These are phyloP conservation scores for Falco rusticolus DNA, from an alignment of 2,797 vertebrate species.

Conservation along the genomic window DNA sequence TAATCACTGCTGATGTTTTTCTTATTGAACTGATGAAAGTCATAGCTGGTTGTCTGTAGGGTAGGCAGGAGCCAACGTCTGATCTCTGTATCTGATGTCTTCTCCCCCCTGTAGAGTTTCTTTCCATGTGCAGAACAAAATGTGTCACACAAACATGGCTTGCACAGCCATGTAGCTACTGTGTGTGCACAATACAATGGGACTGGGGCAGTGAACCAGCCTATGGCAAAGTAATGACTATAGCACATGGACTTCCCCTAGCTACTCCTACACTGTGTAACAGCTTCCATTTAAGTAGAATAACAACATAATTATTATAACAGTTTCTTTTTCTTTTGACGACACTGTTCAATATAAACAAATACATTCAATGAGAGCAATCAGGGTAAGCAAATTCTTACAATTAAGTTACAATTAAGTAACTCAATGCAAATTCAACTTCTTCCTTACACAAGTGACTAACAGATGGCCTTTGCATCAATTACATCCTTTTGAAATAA, in stretches of 20 bases:
- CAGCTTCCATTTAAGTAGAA: rapidly evolving
- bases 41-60: neutral
- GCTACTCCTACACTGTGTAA: rapidly evolving
- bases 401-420: neutral
- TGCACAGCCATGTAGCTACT: rapidly evolving
- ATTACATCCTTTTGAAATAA: neutral
- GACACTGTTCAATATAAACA: rapidly evolving
- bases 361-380: neutral
- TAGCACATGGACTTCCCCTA: rapidly evolving
- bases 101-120: no score
- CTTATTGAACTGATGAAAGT: rapidly evolving
- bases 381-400: neutral
- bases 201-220: neutral
- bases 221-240: rapidly evolving
- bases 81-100: rapidly evolving
- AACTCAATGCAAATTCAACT: neutral
- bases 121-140: neutral
- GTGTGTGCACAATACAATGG: rapidly evolving
- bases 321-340: neutral
- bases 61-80: rapidly evolving
- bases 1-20: neutral
- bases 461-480: neutral
- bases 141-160: no score
- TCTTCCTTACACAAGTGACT: neutral
- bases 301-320: rapidly evolving